phyloP scores from a whole-genome alignment of 2,797 vertebrate genomes.

The Lepidocolaptes lacrymiger region DNA sequence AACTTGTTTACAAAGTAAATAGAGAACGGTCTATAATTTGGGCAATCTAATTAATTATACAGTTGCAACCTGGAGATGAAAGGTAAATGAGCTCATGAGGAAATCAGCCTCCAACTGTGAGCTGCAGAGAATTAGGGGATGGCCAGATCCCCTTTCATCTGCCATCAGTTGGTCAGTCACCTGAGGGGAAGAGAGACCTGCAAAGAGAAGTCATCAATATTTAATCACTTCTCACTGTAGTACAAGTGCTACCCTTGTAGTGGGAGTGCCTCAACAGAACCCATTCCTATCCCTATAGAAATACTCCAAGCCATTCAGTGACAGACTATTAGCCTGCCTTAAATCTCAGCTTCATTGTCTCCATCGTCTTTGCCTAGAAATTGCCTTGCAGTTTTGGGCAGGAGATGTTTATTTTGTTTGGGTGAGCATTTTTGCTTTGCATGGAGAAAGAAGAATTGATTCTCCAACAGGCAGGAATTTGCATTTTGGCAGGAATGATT shows the following conservation, averaged over 20 bases:
- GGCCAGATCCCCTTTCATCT: background rate
- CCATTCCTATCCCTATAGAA: background rate
- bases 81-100: conserved; percentile 21
- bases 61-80: conserved; percentile 38
- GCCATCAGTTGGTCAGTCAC: background rate
- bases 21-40: conserved; percentile 35
- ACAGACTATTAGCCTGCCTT: background rate
- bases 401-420: background rate
- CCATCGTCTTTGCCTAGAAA: background rate
- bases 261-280: background rate
- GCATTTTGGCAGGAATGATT: background rate
- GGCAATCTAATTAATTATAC: conserved; percentile 42
- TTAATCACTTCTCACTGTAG: background rate
- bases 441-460: background rate
- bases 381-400: background rate
- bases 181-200: background rate
- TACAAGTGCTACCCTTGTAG: background rate
- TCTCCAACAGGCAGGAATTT: background rate
- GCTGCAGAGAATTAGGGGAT: background rate
- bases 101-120: background rate
- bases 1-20: conserved; percentile 56
- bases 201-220: background rate
- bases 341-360: background rate
- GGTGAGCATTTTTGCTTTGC: background rate
- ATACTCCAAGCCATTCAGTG: background rate